These are phyloP conservation scores for Puffinus mauretanicus DNA, from an alignment of 2,113 vertebrate species.

Conservation along the genomic window DNA sequence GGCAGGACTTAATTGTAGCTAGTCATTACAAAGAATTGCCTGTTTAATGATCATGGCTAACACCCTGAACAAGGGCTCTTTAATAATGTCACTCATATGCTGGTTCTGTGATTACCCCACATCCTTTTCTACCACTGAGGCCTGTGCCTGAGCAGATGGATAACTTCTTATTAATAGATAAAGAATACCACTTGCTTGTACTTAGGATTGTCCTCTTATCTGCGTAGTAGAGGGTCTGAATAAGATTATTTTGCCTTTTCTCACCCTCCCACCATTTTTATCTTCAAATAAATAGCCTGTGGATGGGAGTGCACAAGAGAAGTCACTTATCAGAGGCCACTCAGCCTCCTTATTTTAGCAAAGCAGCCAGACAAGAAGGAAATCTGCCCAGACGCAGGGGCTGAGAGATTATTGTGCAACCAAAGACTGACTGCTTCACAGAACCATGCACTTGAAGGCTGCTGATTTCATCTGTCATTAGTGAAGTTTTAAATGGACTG, in stretches of 20 bases:
- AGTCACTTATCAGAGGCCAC: conserved; percentile 1
- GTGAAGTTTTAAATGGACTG: neutral
- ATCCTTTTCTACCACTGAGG: neutral
- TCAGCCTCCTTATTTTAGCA: conserved; percentile 47
- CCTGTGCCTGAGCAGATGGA: neutral
- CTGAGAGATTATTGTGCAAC: conserved; percentile 16
- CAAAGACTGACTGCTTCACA: conserved; percentile 33
- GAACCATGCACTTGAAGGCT: conserved; percentile 2
- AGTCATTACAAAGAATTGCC: neutral
- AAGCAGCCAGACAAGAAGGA: conserved; percentile 50
- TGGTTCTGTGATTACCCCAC: neutral
- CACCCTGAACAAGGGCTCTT: neutral
- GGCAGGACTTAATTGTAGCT: neutral
- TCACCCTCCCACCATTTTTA: conserved; percentile 4
- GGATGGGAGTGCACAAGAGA: neutral
- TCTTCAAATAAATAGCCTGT: neutral
- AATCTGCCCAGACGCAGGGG: conserved; percentile 1
- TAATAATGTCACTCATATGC: neutral
- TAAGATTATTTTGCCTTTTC: conserved; percentile 15
- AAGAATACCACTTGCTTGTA: neutral
- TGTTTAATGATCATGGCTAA: neutral
- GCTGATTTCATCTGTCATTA: conserved; percentile 26
- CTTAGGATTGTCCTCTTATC: conserved; percentile 4
- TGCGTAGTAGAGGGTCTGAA: neutral
- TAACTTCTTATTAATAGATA: neutral